Percentiles rank a stretch among this genome's conserved stretches.
phyloP scores from a whole-genome alignment of 2,888 invertebrate genomes.

The Machimus rusticus region DNA sequence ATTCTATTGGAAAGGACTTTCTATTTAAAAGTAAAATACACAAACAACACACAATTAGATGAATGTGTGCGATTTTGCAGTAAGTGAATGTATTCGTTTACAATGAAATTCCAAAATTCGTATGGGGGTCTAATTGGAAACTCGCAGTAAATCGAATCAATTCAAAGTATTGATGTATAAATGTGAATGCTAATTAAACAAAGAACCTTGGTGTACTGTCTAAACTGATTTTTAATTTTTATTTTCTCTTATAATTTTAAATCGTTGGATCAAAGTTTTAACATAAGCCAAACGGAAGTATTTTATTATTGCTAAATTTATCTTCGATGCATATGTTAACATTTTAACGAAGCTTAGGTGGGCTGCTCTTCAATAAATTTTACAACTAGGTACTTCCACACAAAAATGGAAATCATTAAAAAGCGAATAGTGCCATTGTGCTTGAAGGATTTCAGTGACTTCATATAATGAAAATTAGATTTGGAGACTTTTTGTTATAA shows the following conservation, averaged over 20 bases:
- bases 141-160: constrained; percentile 5
- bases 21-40: constrained; percentile 32
- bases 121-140: constrained; percentile 26
- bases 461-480: neutral
- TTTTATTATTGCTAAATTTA: neutral
- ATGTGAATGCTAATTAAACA: neutral
- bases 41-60: constrained; percentile 47
- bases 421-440: neutral
- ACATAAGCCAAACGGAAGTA: neutral
- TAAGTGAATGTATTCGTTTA: constrained; percentile 5
- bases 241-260: neutral
- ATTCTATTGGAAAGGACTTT: neutral
- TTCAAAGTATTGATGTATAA: neutral
- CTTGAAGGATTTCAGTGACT: neutral
- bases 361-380: neutral
- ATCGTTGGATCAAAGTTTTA: neutral
- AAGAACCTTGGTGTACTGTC: neutral
- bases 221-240: neutral
- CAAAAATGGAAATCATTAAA: neutral
- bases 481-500: neutral
- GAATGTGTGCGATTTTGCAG: constrained; percentile 39
- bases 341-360: neutral
- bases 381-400: neutral
- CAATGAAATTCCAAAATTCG: neutral
- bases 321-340: neutral